These are phyloP conservation scores for Zaprionus lachaisei DNA, from an alignment of 1,140 invertebrate species.

Conservation along the genomic window DNA sequence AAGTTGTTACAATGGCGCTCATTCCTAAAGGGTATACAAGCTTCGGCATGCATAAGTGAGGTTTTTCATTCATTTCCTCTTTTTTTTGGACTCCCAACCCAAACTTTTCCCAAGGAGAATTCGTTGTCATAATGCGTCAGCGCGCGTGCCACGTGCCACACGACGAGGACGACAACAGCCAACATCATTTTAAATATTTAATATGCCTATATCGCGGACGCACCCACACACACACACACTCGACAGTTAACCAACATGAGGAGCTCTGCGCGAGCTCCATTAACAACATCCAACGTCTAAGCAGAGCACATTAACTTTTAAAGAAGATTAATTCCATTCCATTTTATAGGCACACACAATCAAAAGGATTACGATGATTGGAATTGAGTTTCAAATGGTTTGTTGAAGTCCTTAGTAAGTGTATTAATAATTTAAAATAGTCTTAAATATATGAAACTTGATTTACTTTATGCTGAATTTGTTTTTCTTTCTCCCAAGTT, in stretches of 20 bases:
- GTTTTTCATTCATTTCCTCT: not conserved
- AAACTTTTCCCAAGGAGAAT: conserved; percentile 17
- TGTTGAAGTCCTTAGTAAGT: not conserved
- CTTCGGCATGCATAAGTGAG: not conserved
- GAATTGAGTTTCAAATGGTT: not conserved
- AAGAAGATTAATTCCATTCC: conserved; percentile 1
- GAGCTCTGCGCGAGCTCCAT: not conserved
- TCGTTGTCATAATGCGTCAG: conserved; percentile 50
- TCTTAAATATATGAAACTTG: not conserved
- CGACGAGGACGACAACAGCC: conserved; percentile 4
- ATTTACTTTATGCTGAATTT: not conserved
- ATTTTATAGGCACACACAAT: conserved; percentile 7
- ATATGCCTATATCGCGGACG: conserved; percentile 35
- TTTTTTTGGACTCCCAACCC: not conserved
- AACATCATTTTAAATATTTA: conserved; percentile 47
- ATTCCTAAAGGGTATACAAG: not conserved
- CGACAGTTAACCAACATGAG: conserved; percentile 22
- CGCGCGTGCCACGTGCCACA: conserved; percentile 38
- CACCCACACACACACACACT: not conserved
- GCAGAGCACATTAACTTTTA: conserved; percentile 6
- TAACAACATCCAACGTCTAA: not conserved
- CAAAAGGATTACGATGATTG: conserved; percentile 10
- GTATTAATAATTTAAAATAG: not conserved
- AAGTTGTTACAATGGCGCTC: not conserved
- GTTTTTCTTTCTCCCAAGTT: not conserved